These are phyloP conservation scores for Bilobella aurantiaca DNA, from an alignment of 1,140 invertebrate genomes.

Conservation along the genomic window DNA sequence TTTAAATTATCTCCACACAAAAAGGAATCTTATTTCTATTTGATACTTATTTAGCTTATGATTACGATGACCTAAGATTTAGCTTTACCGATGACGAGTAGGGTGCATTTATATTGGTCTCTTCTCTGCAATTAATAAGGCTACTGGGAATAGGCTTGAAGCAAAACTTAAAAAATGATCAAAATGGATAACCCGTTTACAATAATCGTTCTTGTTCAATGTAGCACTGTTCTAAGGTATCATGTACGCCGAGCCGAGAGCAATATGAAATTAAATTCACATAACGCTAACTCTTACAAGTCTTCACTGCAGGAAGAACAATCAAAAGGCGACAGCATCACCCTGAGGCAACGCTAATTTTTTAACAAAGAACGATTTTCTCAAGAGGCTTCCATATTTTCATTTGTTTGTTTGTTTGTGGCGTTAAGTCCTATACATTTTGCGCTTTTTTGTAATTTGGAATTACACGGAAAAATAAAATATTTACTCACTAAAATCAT, in stretches of 20 bases:
- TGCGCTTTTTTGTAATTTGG: no score
- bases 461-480: background rate
- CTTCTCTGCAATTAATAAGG: background rate
- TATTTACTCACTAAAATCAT: background rate
- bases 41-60: no score
- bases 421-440: background rate
- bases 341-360: background rate
- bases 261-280: no score
- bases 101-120: background rate
- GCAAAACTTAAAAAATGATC: no score
- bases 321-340: background rate
- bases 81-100: background rate
- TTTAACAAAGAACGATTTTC: background rate
- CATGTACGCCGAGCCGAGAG: no score
- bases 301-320: no score
- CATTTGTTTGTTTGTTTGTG: background rate
- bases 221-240: no score
- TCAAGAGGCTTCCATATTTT: background rate
- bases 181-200: no score
- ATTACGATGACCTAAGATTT: no score
- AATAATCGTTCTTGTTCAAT: no score
- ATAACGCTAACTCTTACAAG: no score
- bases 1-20: background rate
- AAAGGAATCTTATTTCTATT: background rate
- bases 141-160: background rate